Conservation (phyloP, 1,140 invertebrate genomes). For the Anastrepha ludens region DNA sequence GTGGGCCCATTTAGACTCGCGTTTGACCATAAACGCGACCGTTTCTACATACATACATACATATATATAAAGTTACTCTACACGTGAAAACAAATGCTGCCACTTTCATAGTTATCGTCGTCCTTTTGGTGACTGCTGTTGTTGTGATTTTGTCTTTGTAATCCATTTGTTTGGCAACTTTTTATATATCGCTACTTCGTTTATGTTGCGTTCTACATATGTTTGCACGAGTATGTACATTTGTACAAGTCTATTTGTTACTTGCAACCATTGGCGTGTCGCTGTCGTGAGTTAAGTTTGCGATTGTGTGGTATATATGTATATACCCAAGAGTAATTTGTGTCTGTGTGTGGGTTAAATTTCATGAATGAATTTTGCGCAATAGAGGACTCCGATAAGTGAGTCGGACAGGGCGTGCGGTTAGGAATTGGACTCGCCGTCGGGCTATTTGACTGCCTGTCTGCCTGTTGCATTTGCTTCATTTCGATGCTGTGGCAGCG, state of each 20-base stretch:
- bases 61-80: not conserved
- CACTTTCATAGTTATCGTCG: not conserved
- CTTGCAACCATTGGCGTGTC: not conserved
- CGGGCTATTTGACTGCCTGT: not conserved
- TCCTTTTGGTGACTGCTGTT: not conserved
- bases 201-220: not conserved
- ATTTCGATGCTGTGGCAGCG: conserved; percentile 28
- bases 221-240: not conserved
- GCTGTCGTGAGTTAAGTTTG: not conserved
- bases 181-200: not conserved
- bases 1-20: not conserved
- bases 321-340: too few species aligned
- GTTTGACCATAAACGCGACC: not conserved
- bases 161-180: conserved; percentile 6
- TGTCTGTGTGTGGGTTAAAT: not conserved
- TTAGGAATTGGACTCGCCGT: conserved; percentile 26
- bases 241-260: not conserved
- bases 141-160: not conserved
- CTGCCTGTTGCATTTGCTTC: not conserved
- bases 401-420: not conserved
- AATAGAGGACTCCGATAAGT: not conserved
- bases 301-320: not conserved
- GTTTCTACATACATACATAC: not conserved
- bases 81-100: not conserved
- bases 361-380: conserved; percentile 48